Base-by-base conservation (phyloP, 2,888 invertebrate genomes). In the Petrolisthes manimaculis region DNA sequence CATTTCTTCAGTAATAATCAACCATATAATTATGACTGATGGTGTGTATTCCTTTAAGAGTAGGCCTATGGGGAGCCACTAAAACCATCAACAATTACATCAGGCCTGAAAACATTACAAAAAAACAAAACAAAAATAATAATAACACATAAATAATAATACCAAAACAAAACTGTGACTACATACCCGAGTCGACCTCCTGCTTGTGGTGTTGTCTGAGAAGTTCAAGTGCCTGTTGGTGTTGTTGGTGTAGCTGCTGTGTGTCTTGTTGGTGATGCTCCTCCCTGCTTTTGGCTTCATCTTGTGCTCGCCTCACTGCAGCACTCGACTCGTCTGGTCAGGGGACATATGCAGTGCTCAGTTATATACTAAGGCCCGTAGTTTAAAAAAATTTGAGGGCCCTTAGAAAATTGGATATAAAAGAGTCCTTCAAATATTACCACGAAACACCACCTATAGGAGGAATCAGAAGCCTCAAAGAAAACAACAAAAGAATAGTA, bases 261-360 rank as follows among this genome's bases (percentile, higher is more conserved):
- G 93, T 91, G 14, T 92, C 92, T 84, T 91, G 91, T 21, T 92
- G 91, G 91, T 94, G 93, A 77, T 93, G 92, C 78, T 92, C 92
- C 90, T 93, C 93, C 91, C 94, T 93, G 84, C 93, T 92, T 4
- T 92, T 91, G 86, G 94, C 92, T 81, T 92, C 92, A 90, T 93
- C 93, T 91, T 93, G 93, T 88, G 93, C 92, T 89, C 92, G 92
- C 85, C 92, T 90, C 92, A 92, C 90, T 92, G 92, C 88, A 92
- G 92, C 74, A 93, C 92, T 91, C 83, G 86, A 80, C 74, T 94
- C 94, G 91, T 94, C 92, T 92, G 91, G 92, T 92, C 93, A 93
- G 6, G 24, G 24, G 24, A 0, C 37, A 37, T 37, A 37, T 37
- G 37, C 37, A 37, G 37, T 37, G 37, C 2, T 37, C 37, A 37